Evolutionary conservation across 2,888 invertebrate species (phyloP).

Genomic region (Hetaerina titia): DNA sequence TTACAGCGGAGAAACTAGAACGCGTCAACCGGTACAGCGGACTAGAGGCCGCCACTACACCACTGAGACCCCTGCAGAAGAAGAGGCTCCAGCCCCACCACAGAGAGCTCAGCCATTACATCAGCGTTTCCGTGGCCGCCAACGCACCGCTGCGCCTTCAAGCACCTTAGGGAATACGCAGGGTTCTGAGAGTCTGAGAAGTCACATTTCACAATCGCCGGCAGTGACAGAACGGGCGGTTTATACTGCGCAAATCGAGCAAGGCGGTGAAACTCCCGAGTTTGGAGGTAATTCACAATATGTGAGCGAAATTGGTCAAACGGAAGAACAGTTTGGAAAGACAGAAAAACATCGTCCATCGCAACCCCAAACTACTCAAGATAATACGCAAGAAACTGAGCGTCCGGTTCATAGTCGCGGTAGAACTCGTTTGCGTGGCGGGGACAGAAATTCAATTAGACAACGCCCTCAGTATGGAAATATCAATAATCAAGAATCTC

Average conservation of each 20-base stretch:
- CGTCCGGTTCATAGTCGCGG: not conserved
- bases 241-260: not conserved
- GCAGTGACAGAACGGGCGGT: not conserved
- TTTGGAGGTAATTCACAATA: not conserved
- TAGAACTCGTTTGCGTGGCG: constrained; percentile 19
- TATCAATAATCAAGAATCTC: not conserved
- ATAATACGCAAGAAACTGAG: not conserved
- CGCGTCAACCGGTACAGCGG: not conserved
- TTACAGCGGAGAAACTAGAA: not conserved
- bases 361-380: not conserved
- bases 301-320: not conserved
- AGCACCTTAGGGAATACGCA: not conserved
- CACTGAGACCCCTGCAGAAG: constrained; percentile 20
- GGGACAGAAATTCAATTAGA: not conserved
- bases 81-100: not conserved
- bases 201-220: not conserved
- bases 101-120: not conserved
- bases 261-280: not conserved
- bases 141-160: not conserved
- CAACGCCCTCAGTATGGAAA: constrained; percentile 34
- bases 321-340: not conserved
- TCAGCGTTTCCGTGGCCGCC: constrained; percentile 46
- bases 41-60: constrained; percentile 41
- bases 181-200: not conserved
- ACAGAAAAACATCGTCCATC: not conserved